Evolutionary conservation across 2,797 vertebrate genomes (phyloP), one percentile per base, ranked within the genome.

Genomic region (Falco columbarius): DNA sequence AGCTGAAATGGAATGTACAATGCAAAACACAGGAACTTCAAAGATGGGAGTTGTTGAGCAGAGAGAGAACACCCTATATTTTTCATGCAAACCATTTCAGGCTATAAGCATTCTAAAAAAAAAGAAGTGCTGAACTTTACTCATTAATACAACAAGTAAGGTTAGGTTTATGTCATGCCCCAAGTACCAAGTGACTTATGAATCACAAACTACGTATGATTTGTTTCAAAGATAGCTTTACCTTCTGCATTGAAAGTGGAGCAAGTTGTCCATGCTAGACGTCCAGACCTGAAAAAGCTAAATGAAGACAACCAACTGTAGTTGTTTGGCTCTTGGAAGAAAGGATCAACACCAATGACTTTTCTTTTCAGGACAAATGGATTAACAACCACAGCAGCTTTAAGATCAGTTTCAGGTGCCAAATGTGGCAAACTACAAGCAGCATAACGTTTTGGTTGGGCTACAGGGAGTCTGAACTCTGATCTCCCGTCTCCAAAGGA

Each of bases 1-100:
- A 95, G 55, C 93, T 94, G 84, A 96, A 96, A 89, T 63, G 23
- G 55, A 90, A 83, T 17, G 6, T 30, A 49, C 18, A 61, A 17
- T 26, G 18, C 9, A 84, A 85, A 77, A 51, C 27, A 70, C 1
- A 62, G 13, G 27, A 73, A 89, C 5, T 73, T 85, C 34, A 66
- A 84, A 63, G 52, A 40, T 12, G 67, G 30, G 73, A 66, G 47
- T 20, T 59, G 10, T 76, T 94, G 42, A 94, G 9, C 10, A 12
- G 27, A 77, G 15, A 68, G 6, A 75, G 19, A 72, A 74, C 17
- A 54, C 4, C 6, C 42, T 74, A 12, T 61, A 44, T 67, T 89
- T 80, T 38, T 63, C 61, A 46, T 23, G 15, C 34, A 91, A 91
- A 89, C 3, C 10, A 34, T 89, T 92, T 38, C 29, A 58, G 27